phyloP scores from a whole-genome alignment of 2,113 vertebrate species.

The Pseudois nayaur region DNA sequence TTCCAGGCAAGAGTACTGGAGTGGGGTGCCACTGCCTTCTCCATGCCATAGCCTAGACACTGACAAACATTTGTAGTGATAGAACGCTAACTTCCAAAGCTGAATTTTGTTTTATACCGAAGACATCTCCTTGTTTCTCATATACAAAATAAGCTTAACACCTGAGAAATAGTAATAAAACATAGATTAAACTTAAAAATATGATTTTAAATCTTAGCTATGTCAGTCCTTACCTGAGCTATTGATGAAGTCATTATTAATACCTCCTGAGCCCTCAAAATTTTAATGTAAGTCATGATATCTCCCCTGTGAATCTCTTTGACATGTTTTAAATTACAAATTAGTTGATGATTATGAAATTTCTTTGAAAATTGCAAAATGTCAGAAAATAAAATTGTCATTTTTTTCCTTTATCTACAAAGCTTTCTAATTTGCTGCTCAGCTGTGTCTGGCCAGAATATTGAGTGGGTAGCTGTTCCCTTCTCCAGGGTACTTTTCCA shows the following conservation, averaged over 20 bases:
- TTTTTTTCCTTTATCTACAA: neutral
- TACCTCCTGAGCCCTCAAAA: neutral
- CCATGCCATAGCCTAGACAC: neutral
- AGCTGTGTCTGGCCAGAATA: neutral
- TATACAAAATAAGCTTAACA: neutral
- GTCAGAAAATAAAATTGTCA: neutral
- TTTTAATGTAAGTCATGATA: neutral
- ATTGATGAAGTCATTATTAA: neutral
- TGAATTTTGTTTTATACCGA: neutral
- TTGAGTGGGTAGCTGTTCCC: neutral
- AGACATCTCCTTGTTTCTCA: neutral
- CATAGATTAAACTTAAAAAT: neutral
- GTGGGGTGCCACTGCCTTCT: no score
- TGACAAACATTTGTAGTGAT: neutral
- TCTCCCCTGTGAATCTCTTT: neutral
- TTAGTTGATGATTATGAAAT: neutral
- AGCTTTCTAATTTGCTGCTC: neutral
- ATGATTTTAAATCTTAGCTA: neutral
- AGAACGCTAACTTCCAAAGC: neutral
- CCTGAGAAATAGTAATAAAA: neutral
- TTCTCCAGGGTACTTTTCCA: neutral
- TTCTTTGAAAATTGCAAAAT: neutral
- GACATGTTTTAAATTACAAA: neutral
- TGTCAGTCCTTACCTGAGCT: neutral
- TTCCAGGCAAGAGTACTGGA: no score